A percentile compares a stretch with the other conserved stretches of the same genome.
These are phyloP conservation scores for Hybos culiciformis DNA, from an alignment of 2,888 invertebrate species.

Conservation along the genomic window DNA sequence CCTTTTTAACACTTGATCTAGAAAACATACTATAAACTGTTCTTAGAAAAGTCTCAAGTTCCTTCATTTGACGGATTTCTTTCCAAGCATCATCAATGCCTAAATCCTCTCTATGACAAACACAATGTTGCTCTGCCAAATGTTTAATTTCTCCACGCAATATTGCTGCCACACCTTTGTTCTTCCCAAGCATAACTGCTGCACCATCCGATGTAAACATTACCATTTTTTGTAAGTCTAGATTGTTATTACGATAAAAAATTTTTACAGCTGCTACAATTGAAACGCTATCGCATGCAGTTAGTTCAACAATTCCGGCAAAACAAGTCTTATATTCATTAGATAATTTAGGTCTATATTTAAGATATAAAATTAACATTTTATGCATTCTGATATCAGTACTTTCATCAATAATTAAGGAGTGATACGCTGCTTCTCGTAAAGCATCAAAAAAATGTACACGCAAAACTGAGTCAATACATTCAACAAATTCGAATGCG, in stretches of 20 bases:
- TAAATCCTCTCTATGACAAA: conserved; percentile 1
- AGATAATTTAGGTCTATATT: not conserved
- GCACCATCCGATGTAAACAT: conserved; percentile 5
- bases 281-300: not conserved
- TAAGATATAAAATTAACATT: conserved; percentile 2
- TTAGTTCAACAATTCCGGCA: conserved; percentile 1
- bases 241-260: conserved; percentile 1
- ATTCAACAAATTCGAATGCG: not conserved
- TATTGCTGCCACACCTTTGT: conserved; percentile 2
- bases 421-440: not conserved
- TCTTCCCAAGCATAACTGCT: conserved; percentile 1
- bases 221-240: conserved; percentile 3
- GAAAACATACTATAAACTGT: not conserved
- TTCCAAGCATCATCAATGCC: not conserved
- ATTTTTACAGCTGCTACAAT: not conserved
- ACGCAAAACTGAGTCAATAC: not conserved
- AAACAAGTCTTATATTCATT: conserved; percentile 1
- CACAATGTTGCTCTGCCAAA: conserved; percentile 1
- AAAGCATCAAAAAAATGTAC: not conserved
- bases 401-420: not conserved
- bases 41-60: not conserved
- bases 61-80: not conserved
- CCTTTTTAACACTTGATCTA: not conserved
- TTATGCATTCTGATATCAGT: too few species aligned
- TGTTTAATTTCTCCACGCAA: not conserved